Base-by-base conservation (phyloP, 1,140 invertebrate genomes). In the Centruroides vittatus region DNA sequence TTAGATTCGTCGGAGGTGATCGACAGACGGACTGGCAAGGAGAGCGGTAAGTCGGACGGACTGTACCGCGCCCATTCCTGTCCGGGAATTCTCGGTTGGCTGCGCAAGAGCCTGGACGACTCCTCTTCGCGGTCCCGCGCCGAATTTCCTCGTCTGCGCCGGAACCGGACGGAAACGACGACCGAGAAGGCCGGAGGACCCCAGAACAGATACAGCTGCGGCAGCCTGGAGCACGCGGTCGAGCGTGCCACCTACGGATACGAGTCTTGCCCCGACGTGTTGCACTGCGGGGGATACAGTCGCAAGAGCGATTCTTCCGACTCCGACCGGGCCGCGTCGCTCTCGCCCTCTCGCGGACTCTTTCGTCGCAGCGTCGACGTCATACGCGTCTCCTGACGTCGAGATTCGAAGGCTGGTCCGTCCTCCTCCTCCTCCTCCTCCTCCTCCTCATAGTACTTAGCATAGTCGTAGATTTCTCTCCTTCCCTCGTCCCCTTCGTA, bases 181-280 rank as follows among this genome's bases (percentile, higher is more conserved):
- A 35, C 35, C 23, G 55, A 60, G 49, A 47, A 47, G 5, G 54
- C 35, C 47, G 59, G 55, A 10, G 64, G 61, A 13, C 57, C 48
- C 10, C n/a, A 53, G 13, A 66, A 66, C n/a, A 58, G 65, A 35
- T 66, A 64, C 57, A 66, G 65, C 36, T 66, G 65, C 35, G 63
- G 65, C n/a, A 66, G 59, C 23, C 56, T 66, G 41, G 65, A 66
- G 35, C 61, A 61, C 35, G 59, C 51, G 46, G 59, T 64, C 9
- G 56, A 55, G 36, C 56, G 47, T 13, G 23, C 36, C 8, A 34
- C 35, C 36, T 57, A 48, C 12, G 48, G 50, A 50, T 57, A 57
- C 46, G 55, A 60, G 13, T 60, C 64, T 49, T 65, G 61, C 46
- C 61, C 58, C 6, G 61, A 65, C 59, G 50, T 48, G 4, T 12